These are phyloP conservation scores for Chaenodraco wilsoni DNA, from an alignment of 2,797 vertebrate species.

Conservation along the genomic window DNA sequence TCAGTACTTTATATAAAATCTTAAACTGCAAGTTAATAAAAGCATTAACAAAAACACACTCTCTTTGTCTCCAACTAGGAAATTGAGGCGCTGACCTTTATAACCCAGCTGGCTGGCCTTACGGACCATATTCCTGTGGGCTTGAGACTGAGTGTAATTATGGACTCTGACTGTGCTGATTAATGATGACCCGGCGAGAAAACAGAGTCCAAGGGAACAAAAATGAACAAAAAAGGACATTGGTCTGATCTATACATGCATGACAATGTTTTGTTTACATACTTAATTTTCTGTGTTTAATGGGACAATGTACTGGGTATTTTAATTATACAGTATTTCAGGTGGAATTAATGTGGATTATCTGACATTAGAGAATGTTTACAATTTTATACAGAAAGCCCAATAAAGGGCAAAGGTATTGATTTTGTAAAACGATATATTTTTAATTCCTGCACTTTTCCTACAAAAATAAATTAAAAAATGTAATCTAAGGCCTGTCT, in stretches of 20 bases:
- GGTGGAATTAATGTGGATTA: slow-evolving; percentile 30
- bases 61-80: slow-evolving; percentile 73
- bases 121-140: slow-evolving; percentile 87
- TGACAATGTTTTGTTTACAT: slow-evolving; percentile 40
- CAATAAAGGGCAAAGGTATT: slow-evolving; percentile 18
- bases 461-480: slow-evolving; percentile 57
- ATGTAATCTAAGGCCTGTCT: slow-evolving; percentile 4
- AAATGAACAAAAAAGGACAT: slow-evolving; percentile 33
- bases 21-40: neutral
- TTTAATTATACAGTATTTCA: slow-evolving; percentile 41
- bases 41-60: slow-evolving; percentile 1
- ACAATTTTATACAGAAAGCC: slow-evolving; percentile 36
- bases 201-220: slow-evolving; percentile 23
- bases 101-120: slow-evolving; percentile 86
- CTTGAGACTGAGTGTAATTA: slow-evolving; percentile 79
- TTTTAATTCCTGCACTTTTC: slow-evolving; percentile 29
- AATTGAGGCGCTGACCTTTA: slow-evolving; percentile 84
- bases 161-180: slow-evolving; percentile 61
- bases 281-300: slow-evolving; percentile 40
- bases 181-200: slow-evolving; percentile 31
- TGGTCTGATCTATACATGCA: slow-evolving; percentile 16
- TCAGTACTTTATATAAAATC: neutral
- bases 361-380: slow-evolving; percentile 25
- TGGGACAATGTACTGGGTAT: slow-evolving; percentile 23
- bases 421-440: slow-evolving; percentile 47